phyloP scores from a whole-genome alignment of 1,140 invertebrate genomes.

The Amphibalanus amphitrite region DNA sequence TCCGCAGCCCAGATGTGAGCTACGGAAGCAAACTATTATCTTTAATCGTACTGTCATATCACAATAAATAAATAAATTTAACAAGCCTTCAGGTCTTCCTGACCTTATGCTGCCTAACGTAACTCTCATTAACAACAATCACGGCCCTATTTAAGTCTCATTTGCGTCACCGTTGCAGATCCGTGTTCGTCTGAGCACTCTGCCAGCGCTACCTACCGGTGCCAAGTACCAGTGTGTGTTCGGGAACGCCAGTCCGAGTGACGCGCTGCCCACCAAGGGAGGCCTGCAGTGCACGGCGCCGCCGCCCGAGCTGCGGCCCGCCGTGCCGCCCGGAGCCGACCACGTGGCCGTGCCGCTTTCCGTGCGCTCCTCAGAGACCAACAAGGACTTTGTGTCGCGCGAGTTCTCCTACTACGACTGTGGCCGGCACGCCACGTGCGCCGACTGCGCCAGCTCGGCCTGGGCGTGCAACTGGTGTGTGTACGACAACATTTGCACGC shows the following conservation, averaged over 20 bases:
- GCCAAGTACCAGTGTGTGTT: slow-evolving; percentile 83
- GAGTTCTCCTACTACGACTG: slow-evolving; percentile 92
- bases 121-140: too few species aligned
- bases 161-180: too few species aligned
- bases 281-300: slow-evolving; percentile 38
- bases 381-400: slow-evolving; percentile 87
- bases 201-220: slow-evolving; percentile 69
- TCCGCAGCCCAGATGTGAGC: too few species aligned
- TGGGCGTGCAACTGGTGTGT: slow-evolving; percentile 95
- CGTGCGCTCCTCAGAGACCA: slow-evolving; percentile 78
- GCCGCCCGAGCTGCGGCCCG: slow-evolving; percentile 49
- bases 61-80: too few species aligned
- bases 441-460: slow-evolving; percentile 63
- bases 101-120: too few species aligned
- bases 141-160: too few species aligned
- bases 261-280: slow-evolving; percentile 36
- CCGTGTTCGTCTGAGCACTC: slow-evolving; percentile 54
- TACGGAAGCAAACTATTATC: too few species aligned
- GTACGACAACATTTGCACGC: slow-evolving; percentile 82
- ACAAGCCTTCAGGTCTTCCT: too few species aligned
- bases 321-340: slow-evolving; percentile 51
- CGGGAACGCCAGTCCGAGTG: slow-evolving; percentile 25
- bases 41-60: too few species aligned
- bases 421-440: slow-evolving; percentile 64
- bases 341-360: slow-evolving; percentile 78